Evolutionary conservation across 2,113 vertebrate species (phyloP).

Genomic region (Naja naja): DNA sequence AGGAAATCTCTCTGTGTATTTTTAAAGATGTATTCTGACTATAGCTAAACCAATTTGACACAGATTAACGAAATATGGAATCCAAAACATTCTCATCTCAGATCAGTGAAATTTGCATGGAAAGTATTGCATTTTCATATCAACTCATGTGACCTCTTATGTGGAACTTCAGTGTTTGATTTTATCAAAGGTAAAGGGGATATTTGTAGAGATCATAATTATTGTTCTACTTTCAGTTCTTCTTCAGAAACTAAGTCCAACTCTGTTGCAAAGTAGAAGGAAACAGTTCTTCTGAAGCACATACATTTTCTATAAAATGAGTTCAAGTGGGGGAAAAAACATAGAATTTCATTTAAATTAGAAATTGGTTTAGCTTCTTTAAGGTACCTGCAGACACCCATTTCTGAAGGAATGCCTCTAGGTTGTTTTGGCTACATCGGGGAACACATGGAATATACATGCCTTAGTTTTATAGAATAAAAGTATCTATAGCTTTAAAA

Average conservation of each 20-base stretch:
- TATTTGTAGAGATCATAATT: neutral
- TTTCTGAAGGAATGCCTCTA: conserved; percentile 8
- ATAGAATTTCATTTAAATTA: neutral
- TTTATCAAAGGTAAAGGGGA: neutral
- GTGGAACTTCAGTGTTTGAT: neutral
- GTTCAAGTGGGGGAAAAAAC: neutral
- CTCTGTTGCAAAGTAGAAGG: neutral
- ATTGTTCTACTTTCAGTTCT: neutral
- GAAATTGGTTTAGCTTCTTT: conserved; percentile 17
- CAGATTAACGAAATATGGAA: neutral
- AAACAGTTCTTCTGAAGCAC: neutral
- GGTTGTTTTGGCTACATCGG: neutral
- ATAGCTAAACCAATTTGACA: conserved; percentile 43
- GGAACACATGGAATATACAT: neutral
- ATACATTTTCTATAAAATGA: neutral
- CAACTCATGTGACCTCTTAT: neutral
- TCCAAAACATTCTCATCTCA: neutral
- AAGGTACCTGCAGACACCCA: neutral
- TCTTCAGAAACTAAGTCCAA: neutral
- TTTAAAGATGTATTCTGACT: neutral
- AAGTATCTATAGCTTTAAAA: neutral
- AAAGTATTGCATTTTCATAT: neutral
- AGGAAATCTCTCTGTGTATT: conserved; percentile 17
- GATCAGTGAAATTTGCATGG: neutral
- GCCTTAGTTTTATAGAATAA: neutral